Evolutionary conservation across 2,888 invertebrate species (phyloP).

Genomic region (Chymomyza procnemis): DNA sequence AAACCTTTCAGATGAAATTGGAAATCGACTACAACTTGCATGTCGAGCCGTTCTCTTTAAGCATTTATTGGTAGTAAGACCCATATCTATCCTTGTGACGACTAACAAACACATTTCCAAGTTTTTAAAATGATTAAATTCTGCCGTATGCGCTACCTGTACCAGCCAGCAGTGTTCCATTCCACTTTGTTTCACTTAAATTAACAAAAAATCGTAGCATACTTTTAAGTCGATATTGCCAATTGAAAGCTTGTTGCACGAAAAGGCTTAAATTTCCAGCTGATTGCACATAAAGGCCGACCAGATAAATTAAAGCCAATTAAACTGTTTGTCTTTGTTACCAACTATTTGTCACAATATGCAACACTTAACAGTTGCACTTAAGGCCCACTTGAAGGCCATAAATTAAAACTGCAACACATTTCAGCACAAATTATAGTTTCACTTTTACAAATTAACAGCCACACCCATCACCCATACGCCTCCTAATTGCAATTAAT

Average conservation of each 20-base stretch:
- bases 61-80: too few species aligned
- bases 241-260: too few species aligned
- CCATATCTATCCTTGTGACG: too few species aligned
- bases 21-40: too few species aligned
- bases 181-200: background rate
- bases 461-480: slow-evolving; percentile 7
- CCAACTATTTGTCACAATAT: slow-evolving; percentile 33
- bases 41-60: too few species aligned
- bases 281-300: background rate
- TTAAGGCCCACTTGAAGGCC: slow-evolving; percentile 11
- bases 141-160: background rate
- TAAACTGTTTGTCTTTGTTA: background rate
- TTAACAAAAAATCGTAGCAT: background rate
- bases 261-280: background rate
- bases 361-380: slow-evolving; percentile 60
- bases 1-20: too few species aligned
- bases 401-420: slow-evolving; percentile 55
- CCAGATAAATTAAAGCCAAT: background rate
- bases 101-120: too few species aligned
- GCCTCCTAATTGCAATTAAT: slow-evolving; percentile 63
- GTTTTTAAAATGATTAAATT: too few species aligned
- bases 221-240: background rate
- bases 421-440: slow-evolving; percentile 50
- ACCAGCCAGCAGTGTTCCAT: background rate
- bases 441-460: slow-evolving; percentile 67